phyloP scores from a whole-genome alignment of 2,888 invertebrate species.

The Melanchra persicariae region DNA sequence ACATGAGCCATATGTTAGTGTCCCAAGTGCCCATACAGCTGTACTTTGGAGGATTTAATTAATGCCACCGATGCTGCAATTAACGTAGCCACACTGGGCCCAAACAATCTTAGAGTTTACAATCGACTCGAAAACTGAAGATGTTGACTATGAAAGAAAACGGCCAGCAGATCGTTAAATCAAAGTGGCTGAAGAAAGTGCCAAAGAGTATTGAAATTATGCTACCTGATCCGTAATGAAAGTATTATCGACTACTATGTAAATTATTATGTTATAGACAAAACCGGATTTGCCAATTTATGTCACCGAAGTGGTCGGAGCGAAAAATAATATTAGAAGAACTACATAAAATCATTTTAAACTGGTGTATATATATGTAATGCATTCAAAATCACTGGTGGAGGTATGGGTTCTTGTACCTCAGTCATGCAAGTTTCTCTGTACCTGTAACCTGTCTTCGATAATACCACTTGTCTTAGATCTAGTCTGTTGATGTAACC shows the following conservation, averaged over 20 bases:
- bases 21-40: too few relatives aligned
- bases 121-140: too few relatives aligned
- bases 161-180: neutral
- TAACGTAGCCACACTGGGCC: too few relatives aligned
- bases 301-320: neutral
- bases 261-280: neutral
- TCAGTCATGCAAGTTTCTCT: conserved; percentile 3
- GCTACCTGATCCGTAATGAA: neutral
- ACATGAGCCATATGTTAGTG: too few relatives aligned
- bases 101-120: too few relatives aligned
- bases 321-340: neutral
- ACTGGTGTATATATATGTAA: too few relatives aligned
- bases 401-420: too few relatives aligned
- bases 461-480: conserved; percentile 28
- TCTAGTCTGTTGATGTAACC: conserved; percentile 40
- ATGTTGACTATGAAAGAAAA: neutral
- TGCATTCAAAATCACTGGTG: too few relatives aligned
- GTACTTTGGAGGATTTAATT: too few relatives aligned
- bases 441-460: conserved; percentile 7
- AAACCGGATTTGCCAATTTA: conserved; percentile 10
- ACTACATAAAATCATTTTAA: too few relatives aligned
- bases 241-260: neutral
- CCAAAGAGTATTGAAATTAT: neutral
- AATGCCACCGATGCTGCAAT: too few relatives aligned
- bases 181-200: neutral